Evolutionary conservation across 1,140 invertebrate genomes (phyloP).

Genomic region (Mercenaria mercenaria): DNA sequence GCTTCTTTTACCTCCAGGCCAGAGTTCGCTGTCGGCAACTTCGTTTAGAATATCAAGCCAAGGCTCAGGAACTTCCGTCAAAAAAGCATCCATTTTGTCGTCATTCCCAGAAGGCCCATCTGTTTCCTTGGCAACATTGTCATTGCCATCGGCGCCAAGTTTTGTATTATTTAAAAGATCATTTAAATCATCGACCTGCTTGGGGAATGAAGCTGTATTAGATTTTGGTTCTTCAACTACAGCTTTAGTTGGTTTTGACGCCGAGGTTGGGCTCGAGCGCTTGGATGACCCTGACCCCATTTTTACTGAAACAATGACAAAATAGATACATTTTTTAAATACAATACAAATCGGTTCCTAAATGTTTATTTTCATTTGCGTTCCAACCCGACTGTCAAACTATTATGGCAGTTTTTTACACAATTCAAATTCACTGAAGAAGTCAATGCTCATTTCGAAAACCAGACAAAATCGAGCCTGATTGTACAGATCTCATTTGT

Average conservation of each 20-base stretch:
- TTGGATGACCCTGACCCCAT: neutral
- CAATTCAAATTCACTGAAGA: too few relatives aligned
- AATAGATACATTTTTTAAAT: too few relatives aligned
- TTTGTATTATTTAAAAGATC: neutral
- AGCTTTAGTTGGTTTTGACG: neutral
- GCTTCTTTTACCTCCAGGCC: neutral
- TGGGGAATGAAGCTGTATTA: neutral
- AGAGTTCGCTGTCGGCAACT: neutral
- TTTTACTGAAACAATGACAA: neutral
- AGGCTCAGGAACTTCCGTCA: neutral
- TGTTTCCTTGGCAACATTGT: neutral
- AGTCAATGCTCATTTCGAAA: too few relatives aligned
- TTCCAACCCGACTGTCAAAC: too few relatives aligned
- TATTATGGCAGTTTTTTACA: too few relatives aligned
- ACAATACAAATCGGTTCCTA: too few relatives aligned
- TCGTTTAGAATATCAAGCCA: slow-evolving; percentile 1
- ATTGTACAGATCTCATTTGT: too few relatives aligned
- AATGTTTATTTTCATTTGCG: too few relatives aligned
- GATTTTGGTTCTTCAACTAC: neutral
- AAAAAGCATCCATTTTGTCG: neutral
- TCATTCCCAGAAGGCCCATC: too few relatives aligned
- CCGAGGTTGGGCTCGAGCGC: neutral
- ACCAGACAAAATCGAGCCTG: too few relatives aligned
- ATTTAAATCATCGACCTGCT: neutral
- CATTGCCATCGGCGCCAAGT: neutral